Evolutionary conservation across 2,797 vertebrate species (phyloP).

Genomic region (Chaunax sp.): DNA sequence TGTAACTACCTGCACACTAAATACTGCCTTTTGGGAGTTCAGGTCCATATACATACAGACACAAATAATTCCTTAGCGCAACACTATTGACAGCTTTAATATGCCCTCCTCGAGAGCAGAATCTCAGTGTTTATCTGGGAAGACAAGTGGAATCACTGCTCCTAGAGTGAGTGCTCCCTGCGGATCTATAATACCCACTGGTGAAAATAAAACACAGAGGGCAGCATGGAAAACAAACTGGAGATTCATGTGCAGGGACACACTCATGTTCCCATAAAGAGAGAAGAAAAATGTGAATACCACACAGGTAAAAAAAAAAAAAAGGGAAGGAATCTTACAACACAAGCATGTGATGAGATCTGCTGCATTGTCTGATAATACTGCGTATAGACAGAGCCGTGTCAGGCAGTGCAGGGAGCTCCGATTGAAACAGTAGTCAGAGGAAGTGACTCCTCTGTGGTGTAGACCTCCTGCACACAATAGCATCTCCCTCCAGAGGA

Average conservation of each 20-base stretch:
- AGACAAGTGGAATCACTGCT: conserved; percentile 52
- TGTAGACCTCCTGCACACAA: conserved; percentile 48
- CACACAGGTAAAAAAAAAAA: conserved; percentile 11
- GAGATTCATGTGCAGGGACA: conserved; percentile 7
- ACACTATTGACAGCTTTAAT: conserved; percentile 68
- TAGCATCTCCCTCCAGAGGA: conserved; percentile 67
- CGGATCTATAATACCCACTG: conserved; percentile 51
- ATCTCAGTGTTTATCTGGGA: conserved; percentile 55
- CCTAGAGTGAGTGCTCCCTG: conserved; percentile 38
- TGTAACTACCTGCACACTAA: conserved; percentile 11
- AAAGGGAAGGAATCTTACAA: conserved; percentile 9
- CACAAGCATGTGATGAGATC: conserved; percentile 19
- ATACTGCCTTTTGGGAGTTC: conserved; percentile 40
- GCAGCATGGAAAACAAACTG: conserved; percentile 43
- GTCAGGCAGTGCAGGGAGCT: conserved; percentile 42
- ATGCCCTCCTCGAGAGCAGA: conserved; percentile 41
- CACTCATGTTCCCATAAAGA: conserved; percentile 23
- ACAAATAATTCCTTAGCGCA: conserved; percentile 61
- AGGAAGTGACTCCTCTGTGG: conserved; percentile 46
- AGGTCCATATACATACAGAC: conserved; percentile 47
- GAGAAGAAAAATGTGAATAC: conserved; percentile 2
- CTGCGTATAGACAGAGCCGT: conserved; percentile 26
- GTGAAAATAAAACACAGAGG: conserved; percentile 38
- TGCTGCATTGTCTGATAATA: conserved; percentile 36
- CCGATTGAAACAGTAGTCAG: conserved; percentile 63